Conservation (phyloP, 2,888 invertebrate species). For the Polydrusus tereticollis region DNA sequence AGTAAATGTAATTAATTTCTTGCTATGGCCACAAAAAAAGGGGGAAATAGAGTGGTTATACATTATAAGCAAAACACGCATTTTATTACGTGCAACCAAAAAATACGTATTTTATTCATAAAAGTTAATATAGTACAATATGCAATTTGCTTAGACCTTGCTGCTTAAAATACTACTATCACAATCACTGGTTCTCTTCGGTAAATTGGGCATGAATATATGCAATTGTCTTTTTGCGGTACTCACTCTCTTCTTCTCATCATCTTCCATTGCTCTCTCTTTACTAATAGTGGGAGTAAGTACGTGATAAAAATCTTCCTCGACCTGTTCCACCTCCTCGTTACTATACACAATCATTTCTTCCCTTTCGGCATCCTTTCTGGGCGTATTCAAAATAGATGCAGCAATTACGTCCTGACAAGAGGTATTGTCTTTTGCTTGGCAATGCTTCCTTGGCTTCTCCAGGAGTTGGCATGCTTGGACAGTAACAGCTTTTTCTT, state of each 20-base stretch:
- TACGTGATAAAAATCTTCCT: slow-evolving; percentile 51
- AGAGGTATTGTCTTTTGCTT: background rate
- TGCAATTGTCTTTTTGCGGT: slow-evolving; percentile 74
- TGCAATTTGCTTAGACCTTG: slow-evolving; percentile 15
- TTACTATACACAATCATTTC: slow-evolving; percentile 27
- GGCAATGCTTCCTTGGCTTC: background rate
- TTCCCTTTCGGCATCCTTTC: background rate
- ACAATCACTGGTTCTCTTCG: slow-evolving; percentile 67
- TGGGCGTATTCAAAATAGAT: slow-evolving; percentile 31
- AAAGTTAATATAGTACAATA: background rate
- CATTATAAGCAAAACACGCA: no score
- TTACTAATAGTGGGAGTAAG: slow-evolving; percentile 36
- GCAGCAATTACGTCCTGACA: background rate
- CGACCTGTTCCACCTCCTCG: slow-evolving; percentile 25
- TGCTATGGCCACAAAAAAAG: no score
- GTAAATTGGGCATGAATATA: slow-evolving; percentile 79
- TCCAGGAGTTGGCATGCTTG: background rate
- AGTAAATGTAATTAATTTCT: no score
- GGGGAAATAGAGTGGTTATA: no score
- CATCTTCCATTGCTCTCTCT: slow-evolving; percentile 41
- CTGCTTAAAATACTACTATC: slow-evolving; percentile 60
- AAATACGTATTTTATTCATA: background rate
- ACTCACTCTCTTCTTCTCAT: slow-evolving; percentile 21
- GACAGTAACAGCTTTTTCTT: slow-evolving; percentile 12
- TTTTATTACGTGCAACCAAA: background rate